A percentile compares a stretch with the other conserved stretches of the same genome.
These are phyloP conservation scores for Dicrostonyx torquatus DNA, from an alignment of 2,797 vertebrate genomes.

Conservation along the genomic window DNA sequence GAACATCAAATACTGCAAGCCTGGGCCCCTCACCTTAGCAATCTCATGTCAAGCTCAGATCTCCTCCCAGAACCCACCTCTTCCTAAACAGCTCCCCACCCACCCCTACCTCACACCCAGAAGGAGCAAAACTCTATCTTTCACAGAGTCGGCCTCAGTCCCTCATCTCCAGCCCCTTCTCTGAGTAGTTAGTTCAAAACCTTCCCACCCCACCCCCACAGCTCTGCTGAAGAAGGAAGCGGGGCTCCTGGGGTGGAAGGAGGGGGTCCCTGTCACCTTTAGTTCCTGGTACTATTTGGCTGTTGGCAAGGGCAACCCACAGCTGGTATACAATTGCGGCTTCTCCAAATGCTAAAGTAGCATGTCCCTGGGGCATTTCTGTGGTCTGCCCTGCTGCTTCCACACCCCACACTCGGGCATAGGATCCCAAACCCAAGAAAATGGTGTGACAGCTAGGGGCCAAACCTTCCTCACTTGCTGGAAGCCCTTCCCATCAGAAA, in stretches of 20 bases:
- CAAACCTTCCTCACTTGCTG: background rate
- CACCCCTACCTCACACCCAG: rapidly evolving
- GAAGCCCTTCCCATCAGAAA: background rate
- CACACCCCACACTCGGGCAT: background rate
- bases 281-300: background rate
- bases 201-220: background rate
- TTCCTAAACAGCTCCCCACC: background rate
- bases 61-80: background rate
- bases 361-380: background rate
- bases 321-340: rapidly evolving
- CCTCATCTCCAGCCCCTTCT: background rate
- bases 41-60: background rate
- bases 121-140: background rate
- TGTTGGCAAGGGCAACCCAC: rapidly evolving
- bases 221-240: background rate
- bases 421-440: background rate
- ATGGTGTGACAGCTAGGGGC: background rate
- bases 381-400: background rate
- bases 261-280: too few species aligned
- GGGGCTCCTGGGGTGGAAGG: rapidly evolving
- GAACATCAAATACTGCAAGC: background rate
- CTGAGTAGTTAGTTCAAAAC: background rate
- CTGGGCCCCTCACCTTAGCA: background rate
- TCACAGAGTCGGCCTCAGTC: background rate
- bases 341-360: background rate